Conservation (phyloP, 2,797 vertebrate species). For the Anabas testudineus region DNA sequence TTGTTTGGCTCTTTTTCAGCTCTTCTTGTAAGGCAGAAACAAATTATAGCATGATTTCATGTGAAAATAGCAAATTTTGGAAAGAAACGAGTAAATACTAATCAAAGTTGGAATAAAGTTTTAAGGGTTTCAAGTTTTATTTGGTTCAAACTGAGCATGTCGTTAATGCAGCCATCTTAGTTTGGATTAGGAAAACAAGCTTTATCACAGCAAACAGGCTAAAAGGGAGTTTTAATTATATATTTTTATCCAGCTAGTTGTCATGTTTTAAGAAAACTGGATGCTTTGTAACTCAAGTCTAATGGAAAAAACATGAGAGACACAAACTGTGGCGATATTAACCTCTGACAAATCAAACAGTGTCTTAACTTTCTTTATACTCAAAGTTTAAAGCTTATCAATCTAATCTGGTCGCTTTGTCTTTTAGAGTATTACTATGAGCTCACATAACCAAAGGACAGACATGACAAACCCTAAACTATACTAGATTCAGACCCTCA, state of each 20-base stretch:
- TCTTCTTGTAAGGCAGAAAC: background rate
- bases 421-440: constrained; percentile 42
- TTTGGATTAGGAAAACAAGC: background rate
- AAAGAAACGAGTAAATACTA: constrained; percentile 1
- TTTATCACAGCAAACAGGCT: background rate
- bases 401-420: constrained; percentile 10
- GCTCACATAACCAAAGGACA: constrained; percentile 47
- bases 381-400: background rate
- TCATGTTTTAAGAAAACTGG: background rate
- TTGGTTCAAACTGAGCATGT: background rate
- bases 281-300: background rate
- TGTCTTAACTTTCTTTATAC: constrained; percentile 6
- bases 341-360: constrained; percentile 1
- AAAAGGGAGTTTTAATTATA: background rate
- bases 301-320: background rate
- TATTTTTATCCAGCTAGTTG: background rate
- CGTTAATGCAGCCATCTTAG: background rate
- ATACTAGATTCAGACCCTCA: constrained; percentile 66
- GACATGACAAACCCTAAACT: constrained; percentile 64
- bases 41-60: background rate
- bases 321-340: background rate
- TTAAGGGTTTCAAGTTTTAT: no score
- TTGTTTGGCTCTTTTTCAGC: background rate
- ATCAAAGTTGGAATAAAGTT: background rate
- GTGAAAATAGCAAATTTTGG: background rate